Percentiles rank a stretch among this genome's conserved stretches.
Evolutionary conservation across 2,888 invertebrate species (phyloP).

Genomic region (Scrobipalpa atriplicella): DNA sequence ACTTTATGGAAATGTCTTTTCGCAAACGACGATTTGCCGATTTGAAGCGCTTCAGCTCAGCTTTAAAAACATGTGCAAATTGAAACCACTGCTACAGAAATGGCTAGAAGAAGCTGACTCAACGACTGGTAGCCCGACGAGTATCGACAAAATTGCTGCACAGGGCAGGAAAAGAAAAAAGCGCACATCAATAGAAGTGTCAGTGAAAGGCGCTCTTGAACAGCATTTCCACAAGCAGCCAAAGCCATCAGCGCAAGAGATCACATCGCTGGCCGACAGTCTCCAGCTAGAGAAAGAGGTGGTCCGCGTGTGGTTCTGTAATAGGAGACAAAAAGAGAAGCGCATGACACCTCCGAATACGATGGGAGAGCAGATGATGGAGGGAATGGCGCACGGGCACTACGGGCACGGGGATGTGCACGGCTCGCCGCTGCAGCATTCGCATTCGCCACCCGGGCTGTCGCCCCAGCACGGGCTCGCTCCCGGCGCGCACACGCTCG

Average conservation of each 20-base stretch:
- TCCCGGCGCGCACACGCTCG: constrained; percentile 73
- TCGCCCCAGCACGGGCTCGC: constrained; percentile 86
- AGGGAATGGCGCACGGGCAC: constrained; percentile 89
- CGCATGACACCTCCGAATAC: constrained; percentile 98
- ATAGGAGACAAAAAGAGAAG: constrained; percentile 98
- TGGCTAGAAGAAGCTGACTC: constrained; percentile 99
- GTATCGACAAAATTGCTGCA: constrained; percentile 99
- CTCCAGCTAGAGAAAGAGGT: constrained; percentile 99
- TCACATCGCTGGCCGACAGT: constrained; percentile 96
- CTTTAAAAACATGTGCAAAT: constrained; percentile 99
- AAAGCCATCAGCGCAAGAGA: constrained; percentile 99
- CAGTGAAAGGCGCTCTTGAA: constrained; percentile 98
- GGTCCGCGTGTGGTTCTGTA: constrained; percentile 99
- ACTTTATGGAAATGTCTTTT: constrained; percentile 5
- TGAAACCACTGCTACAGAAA: constrained; percentile 98
- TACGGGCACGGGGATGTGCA: constrained; percentile 92
- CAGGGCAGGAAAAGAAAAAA: constrained; percentile 99
- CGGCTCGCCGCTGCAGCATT: constrained; percentile 92
- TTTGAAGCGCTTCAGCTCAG: constrained; percentile 99
- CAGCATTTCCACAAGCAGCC: constrained; percentile 99
- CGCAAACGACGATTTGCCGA: constrained; percentile 86
- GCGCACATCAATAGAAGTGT: constrained; percentile 99
- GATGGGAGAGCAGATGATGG: constrained; percentile 94
- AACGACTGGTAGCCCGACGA: constrained; percentile 98
- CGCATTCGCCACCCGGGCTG: constrained; percentile 91